A percentile compares a stretch with the other conserved stretches of the same genome.
Evolutionary conservation across 2,797 vertebrate species (phyloP).

Genomic region (Notoglanidium macrostoma): DNA sequence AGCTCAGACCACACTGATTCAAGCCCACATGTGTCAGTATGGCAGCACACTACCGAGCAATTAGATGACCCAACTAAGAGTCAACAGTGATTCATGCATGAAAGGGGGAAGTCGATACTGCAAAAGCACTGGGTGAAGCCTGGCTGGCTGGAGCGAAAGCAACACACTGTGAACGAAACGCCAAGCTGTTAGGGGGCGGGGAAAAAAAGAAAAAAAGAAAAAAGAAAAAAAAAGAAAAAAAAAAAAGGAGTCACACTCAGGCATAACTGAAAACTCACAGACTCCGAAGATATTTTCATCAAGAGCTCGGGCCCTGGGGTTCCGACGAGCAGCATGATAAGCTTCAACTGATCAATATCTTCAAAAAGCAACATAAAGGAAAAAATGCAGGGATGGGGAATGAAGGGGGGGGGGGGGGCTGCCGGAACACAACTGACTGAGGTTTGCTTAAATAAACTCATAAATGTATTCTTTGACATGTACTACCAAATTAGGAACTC

Average conservation of each 20-base stretch:
- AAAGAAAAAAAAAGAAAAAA: neutral
- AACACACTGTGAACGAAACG: neutral
- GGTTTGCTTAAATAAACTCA: neutral
- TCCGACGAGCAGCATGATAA: constrained; percentile 95
- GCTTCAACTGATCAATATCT: constrained; percentile 99
- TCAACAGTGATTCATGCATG: constrained; percentile 32
- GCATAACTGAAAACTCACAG: constrained; percentile 84
- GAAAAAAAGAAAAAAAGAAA: too few species aligned
- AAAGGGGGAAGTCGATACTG: neutral
- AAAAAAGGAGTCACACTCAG: constrained; percentile 54
- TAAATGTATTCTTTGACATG: neutral
- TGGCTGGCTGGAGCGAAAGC: constrained; percentile 28
- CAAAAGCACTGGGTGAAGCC: constrained; percentile 8
- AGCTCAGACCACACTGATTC: neutral
- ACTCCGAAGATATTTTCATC: constrained; percentile 97
- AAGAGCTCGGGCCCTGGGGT: constrained; percentile 93
- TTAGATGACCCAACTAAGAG: constrained; percentile 25
- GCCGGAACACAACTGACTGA: constrained; percentile 21
- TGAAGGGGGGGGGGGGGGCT: constrained; percentile 33
- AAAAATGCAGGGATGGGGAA: constrained; percentile 77
- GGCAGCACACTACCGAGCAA: neutral
- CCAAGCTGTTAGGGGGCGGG: constrained; percentile 5
- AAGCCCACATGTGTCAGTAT: neutral
- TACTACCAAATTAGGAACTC: neutral
- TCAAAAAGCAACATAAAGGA: constrained; percentile 89